These are phyloP conservation scores for Liparis tanakae DNA, from an alignment of 2,797 vertebrate species.

Conservation along the genomic window DNA sequence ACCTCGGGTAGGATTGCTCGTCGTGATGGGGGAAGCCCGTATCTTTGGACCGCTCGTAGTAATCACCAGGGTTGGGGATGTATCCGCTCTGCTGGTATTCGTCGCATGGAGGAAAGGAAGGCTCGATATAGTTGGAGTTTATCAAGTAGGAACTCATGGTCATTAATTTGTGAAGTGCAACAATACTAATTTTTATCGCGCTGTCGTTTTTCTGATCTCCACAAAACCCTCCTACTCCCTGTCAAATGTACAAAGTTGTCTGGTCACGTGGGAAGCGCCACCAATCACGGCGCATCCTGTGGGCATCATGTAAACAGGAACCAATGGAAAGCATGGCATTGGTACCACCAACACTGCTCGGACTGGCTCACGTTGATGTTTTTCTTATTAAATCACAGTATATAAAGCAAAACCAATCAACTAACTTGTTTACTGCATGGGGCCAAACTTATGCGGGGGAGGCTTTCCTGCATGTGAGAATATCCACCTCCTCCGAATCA, in stretches of 20 bases:
- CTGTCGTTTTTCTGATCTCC: constrained; percentile 99
- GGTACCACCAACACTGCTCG: constrained; percentile 77
- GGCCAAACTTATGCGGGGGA: constrained; percentile 70
- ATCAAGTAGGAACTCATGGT: constrained; percentile 99
- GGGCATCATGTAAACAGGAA: constrained; percentile 98
- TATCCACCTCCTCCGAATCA: constrained; percentile 29
- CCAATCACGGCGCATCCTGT: constrained; percentile 87
- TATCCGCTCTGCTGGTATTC: constrained; percentile 95
- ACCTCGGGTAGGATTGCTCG: constrained; percentile 87
- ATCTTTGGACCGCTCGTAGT: constrained; percentile 90
- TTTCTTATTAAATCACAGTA: constrained; percentile 82
- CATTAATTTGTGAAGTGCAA: constrained; percentile 99
- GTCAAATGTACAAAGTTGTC: constrained; percentile 94
- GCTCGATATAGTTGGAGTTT: constrained; percentile 99
- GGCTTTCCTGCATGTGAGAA: constrained; percentile 49
- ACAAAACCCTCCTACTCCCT: constrained; percentile 92
- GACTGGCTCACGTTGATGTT: constrained; percentile 79
- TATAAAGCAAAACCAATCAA: constrained; percentile 78
- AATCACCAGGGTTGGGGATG: constrained; percentile 87
- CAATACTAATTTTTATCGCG: constrained; percentile 95
- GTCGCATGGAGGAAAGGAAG: constrained; percentile 98
- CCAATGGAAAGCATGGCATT: constrained; percentile 86
- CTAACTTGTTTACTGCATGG: constrained; percentile 71
- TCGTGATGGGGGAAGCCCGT: constrained; percentile 89
- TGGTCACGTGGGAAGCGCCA: constrained; percentile 90